phyloP scores from a whole-genome alignment of 2,113 vertebrate species.

The Tor tambroides region DNA sequence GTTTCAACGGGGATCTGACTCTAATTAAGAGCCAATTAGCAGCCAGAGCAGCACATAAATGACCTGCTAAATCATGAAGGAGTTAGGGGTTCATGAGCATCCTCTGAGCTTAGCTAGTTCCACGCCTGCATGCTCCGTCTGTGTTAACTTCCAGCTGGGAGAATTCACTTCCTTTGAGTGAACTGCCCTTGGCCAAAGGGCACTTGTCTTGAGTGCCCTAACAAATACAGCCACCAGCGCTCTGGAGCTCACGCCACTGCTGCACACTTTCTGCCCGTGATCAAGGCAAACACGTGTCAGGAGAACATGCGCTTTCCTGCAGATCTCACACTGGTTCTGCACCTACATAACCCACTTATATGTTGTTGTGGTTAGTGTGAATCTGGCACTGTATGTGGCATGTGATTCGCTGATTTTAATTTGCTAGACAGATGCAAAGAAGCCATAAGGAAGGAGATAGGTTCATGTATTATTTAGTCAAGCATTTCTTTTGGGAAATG shows the following conservation, averaged over 20 bases:
- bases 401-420: background rate
- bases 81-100: constrained; percentile 45
- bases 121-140: background rate
- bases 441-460: background rate
- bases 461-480: background rate
- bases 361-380: background rate
- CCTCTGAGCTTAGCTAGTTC: background rate
- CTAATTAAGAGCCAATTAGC: constrained; percentile 78
- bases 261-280: background rate
- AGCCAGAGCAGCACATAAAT: constrained; percentile 60
- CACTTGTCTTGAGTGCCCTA: constrained; percentile 43
- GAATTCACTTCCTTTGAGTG: background rate
- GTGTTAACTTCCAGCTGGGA: constrained; percentile 4
- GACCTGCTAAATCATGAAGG: constrained; percentile 64
- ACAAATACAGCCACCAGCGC: background rate
- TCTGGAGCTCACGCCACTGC: background rate
- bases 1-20: constrained; percentile 60
- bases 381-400: background rate
- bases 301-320: background rate
- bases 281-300: background rate
- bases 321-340: background rate
- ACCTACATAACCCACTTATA: background rate
- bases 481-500: background rate
- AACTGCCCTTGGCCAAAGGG: constrained; percentile 23
- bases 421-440: background rate